These are phyloP conservation scores for Macquaria ambigua DNA, from an alignment of 2,113 vertebrate genomes.

Conservation along the genomic window DNA sequence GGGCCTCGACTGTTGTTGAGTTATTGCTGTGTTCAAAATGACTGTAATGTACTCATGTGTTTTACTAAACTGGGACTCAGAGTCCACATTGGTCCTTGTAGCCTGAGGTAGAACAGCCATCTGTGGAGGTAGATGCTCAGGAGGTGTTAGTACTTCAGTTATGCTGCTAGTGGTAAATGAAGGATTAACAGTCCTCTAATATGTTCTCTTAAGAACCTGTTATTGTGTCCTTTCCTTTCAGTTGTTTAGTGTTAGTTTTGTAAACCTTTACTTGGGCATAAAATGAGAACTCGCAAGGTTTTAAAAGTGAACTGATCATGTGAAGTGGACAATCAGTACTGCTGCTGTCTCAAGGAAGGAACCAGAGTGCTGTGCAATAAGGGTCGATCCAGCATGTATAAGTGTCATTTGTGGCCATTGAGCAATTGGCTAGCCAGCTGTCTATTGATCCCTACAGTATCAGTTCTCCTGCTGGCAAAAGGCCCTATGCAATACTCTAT, in stretches of 20 bases:
- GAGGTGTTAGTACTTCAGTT: neutral
- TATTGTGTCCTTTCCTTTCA: neutral
- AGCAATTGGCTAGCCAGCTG: conserved; percentile 49
- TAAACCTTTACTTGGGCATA: neutral
- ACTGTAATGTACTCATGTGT: conserved; percentile 32
- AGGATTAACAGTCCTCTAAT: neutral
- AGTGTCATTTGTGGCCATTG: conserved; percentile 50
- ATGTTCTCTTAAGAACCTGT: neutral
- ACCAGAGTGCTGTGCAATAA: neutral
- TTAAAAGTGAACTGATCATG: conserved; percentile 13
- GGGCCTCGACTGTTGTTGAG: conserved; percentile 30
- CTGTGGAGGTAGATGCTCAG: neutral
- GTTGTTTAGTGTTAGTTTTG: neutral
- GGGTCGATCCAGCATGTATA: conserved; percentile 16
- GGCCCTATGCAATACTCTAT: conserved; percentile 34
- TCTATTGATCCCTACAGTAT: conserved; percentile 60
- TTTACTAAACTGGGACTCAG: conserved; percentile 6
- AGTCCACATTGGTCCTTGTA: conserved; percentile 24
- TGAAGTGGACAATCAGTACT: conserved; percentile 5
- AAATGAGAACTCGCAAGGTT: neutral
- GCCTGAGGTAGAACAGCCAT: neutral
- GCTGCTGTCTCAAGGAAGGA: conserved; percentile 1
- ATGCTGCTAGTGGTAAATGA: neutral
- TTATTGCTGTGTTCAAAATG: conserved; percentile 49
- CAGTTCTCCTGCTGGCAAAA: conserved; percentile 42